Conservation (phyloP, 2,888 invertebrate species). For the Coleophora deauratella region DNA sequence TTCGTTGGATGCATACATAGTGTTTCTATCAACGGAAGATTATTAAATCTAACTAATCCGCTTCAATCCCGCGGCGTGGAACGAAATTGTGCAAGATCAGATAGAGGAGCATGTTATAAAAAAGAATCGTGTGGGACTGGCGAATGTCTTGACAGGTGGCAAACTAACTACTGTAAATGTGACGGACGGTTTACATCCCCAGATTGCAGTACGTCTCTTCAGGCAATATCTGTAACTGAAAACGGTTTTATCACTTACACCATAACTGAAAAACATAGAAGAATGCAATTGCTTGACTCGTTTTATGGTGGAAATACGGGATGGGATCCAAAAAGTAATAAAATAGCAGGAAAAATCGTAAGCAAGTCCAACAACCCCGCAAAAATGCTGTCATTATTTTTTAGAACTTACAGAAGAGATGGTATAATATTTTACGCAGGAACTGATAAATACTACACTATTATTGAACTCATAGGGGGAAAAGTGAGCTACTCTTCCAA, state of each 20-base stretch:
- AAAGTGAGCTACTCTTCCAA: constrained; percentile 86
- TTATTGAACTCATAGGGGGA: constrained; percentile 84
- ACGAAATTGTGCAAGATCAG: constrained; percentile 83
- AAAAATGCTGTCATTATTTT: constrained; percentile 85
- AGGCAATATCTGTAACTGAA: constrained; percentile 84
- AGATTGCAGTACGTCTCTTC: constrained; percentile 85
- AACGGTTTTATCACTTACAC: constrained; percentile 86
- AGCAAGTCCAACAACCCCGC: constrained; percentile 65
- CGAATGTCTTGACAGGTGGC: constrained; percentile 90
- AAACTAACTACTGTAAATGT: constrained; percentile 80
- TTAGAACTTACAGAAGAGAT: constrained; percentile 84
- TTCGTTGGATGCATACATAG: constrained; percentile 96
- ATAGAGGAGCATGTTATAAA: constrained; percentile 77
- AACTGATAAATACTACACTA: constrained; percentile 90
- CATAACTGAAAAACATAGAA: constrained; percentile 87
- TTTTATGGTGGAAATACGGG: constrained; percentile 83
- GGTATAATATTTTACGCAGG: constrained; percentile 91
- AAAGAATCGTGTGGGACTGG: constrained; percentile 74
- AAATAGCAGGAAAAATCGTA: constrained; percentile 35
- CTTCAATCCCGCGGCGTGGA: constrained; percentile 81
- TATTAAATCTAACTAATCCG: constrained; percentile 86
- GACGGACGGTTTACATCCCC: constrained; percentile 82
- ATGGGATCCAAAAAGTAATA: constrained; percentile 72
- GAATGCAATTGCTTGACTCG: constrained; percentile 89
- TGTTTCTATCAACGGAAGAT: constrained; percentile 89